Percentiles rank a stretch among this genome's conserved stretches.
Evolutionary conservation across 2,113 vertebrate species (phyloP).

Genomic region (Ondatra zibethicus): DNA sequence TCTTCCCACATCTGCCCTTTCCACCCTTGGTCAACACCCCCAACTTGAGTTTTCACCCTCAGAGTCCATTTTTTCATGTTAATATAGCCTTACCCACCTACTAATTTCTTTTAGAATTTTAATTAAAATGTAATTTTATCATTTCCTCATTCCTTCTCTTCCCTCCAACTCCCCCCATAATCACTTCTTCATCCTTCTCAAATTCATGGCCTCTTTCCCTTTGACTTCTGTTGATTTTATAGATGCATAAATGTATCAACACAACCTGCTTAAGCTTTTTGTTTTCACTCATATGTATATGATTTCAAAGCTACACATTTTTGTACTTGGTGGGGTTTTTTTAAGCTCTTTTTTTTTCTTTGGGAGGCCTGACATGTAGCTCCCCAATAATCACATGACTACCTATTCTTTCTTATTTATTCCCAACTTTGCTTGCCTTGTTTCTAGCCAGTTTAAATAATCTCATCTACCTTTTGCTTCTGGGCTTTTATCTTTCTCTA

Average conservation of each 20-base stretch:
- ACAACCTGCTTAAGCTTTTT: neutral
- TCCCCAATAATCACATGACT: too few relatives aligned
- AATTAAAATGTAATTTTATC: neutral
- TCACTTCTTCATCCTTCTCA: neutral
- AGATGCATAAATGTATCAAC: neutral
- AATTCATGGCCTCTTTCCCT: neutral
- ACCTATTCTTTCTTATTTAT: too few relatives aligned
- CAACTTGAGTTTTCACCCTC: neutral
- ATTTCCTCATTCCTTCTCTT: neutral
- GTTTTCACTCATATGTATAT: neutral
- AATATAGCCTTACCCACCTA: neutral
- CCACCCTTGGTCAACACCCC: neutral
- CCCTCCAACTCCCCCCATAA: neutral
- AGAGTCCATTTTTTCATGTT: neutral
- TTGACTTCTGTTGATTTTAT: neutral
- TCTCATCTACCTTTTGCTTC: too few relatives aligned
- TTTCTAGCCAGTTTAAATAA: too few relatives aligned
- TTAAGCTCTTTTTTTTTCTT: too few relatives aligned
- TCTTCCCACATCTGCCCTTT: neutral
- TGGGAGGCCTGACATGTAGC: too few relatives aligned
- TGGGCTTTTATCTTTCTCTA: too few relatives aligned
- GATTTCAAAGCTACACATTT: neutral
- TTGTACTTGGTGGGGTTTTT: too few relatives aligned
- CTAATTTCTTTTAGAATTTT: neutral
- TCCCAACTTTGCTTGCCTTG: too few relatives aligned